Base-by-base conservation (phyloP, 1,140 invertebrate genomes). In the Leptestheria dahalacensis region DNA sequence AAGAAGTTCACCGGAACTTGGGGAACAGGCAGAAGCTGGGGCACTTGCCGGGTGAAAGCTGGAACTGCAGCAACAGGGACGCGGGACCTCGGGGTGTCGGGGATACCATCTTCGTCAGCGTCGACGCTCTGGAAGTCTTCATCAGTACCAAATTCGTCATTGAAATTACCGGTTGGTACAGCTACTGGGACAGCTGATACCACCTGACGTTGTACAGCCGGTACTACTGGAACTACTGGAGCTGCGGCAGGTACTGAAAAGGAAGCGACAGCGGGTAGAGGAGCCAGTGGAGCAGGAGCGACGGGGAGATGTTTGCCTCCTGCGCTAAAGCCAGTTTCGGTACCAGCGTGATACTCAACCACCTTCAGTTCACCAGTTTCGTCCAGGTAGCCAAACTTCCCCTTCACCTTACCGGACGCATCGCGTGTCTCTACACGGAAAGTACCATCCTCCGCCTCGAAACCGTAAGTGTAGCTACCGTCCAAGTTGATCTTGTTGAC, bases 351-450 rank as follows among this genome's bases (percentile, higher is more conserved):
- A 71, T 91, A 91, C 3, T 88, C 85, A n/a, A 90, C 85, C 48
- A 84, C 77, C 73, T 90, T 87, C 56, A 88, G 80, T 69, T 86
- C 80, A 6, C 87, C 87, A 63, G 81, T 77, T 46, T 82, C 79
- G 67, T 90, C 86, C 33, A 89, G 76, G 71, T 86, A 91, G 57
- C 88, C 88, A 71, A 88, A 91, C 29, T 86, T 88, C 50, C 88
- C 88, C 68, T 87, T 86, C 46, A 90, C 84, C 67, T 87, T 84
- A 21, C 88, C 88, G 62, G 82, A 72, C 24, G 84, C 81, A 68
- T 86, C 84, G 59, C 86, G 74, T 64, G 84, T 89, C 72, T 90
- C 87, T 15, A 61, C 64, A 28, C 57, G 57, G 62, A 51, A 70
- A 11, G 84, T 85, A 20, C 86, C 86, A 70, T 88, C 86, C 52